These are phyloP conservation scores for Esox lucius DNA, from an alignment of 2,797 vertebrate genomes.

Conservation along the genomic window DNA sequence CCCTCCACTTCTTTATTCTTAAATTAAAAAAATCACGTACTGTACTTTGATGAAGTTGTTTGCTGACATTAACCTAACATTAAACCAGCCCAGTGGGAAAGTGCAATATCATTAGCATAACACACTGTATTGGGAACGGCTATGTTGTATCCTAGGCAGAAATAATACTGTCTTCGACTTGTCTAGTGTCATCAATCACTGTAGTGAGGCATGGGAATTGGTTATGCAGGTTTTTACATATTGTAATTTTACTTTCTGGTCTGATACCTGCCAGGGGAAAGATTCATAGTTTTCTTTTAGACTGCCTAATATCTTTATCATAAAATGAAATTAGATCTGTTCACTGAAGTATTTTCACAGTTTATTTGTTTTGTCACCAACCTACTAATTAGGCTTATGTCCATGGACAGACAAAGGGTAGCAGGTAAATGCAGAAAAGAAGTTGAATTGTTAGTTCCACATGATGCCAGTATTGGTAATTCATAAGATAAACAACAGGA, in stretches of 20 bases:
- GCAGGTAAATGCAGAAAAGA: too few species aligned
- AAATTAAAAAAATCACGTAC: not conserved
- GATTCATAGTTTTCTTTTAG: not conserved
- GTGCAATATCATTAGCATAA: not conserved
- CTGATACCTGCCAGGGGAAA: not conserved
- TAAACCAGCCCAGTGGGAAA: not conserved
- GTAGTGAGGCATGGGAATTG: not conserved
- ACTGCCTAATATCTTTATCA: not conserved
- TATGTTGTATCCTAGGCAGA: not conserved
- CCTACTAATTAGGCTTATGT: too few species aligned
- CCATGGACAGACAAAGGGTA: too few species aligned
- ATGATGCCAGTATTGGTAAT: too few species aligned
- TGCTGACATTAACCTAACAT: not conserved
- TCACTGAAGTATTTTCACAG: too few species aligned
- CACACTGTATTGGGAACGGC: not conserved
- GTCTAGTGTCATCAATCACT: not conserved
- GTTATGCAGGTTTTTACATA: not conserved
- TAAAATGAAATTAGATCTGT: not conserved
- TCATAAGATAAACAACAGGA: too few species aligned
- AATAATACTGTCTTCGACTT: not conserved
- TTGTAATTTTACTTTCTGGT: not conserved
- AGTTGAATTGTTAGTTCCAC: too few species aligned
- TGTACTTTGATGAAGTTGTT: not conserved
- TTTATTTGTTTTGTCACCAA: too few species aligned
- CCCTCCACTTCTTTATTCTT: not conserved